Conservation (phyloP, 2,797 vertebrate genomes). For the Mus spretus region DNA sequence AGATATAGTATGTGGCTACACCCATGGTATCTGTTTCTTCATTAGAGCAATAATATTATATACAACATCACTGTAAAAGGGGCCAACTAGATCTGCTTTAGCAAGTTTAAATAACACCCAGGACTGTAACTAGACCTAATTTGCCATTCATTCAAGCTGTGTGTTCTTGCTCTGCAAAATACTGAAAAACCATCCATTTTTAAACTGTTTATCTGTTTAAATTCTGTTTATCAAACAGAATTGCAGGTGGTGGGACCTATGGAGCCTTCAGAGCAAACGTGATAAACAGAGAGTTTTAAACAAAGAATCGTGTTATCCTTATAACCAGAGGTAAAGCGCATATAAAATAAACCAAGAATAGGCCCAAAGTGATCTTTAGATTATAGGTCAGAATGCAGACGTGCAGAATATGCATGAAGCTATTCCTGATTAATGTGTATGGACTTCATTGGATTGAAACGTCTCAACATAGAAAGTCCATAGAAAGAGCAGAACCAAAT, state of each 20-base stretch:
- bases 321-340: background rate
- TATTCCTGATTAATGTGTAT: conserved; percentile 21
- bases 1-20: background rate
- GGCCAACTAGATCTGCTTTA: background rate
- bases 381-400: background rate
- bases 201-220: background rate
- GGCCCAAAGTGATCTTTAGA: background rate
- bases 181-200: background rate
- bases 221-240: background rate
- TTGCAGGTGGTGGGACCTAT: background rate
- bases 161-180: background rate
- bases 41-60: background rate
- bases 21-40: background rate
- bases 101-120: background rate
- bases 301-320: background rate
- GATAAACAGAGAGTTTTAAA: background rate
- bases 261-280: background rate
- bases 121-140: background rate
- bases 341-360: background rate
- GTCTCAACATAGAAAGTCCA: conserved; percentile 27
- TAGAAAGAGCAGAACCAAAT: conserved; percentile 50
- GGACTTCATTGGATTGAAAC: background rate
- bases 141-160: background rate
- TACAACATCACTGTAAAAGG: background rate
- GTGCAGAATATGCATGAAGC: conserved; percentile 1